Evolutionary conservation across 2,113 vertebrate genomes (phyloP).

Genomic region (Turdus rufiventris): DNA sequence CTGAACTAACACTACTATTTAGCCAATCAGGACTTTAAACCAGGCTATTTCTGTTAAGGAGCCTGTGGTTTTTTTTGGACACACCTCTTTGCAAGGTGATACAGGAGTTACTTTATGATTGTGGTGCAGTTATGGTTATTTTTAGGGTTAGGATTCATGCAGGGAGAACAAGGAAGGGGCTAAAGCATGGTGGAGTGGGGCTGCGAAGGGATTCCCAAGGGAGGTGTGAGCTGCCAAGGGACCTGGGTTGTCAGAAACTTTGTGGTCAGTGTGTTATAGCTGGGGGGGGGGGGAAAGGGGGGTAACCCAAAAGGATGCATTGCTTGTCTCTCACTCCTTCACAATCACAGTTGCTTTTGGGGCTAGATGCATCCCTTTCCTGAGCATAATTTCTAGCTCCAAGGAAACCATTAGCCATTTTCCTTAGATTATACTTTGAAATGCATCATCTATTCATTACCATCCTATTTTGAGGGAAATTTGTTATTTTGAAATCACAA

Average conservation of each 20-base stretch:
- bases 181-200: not conserved
- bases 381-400: not conserved
- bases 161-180: not conserved
- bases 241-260: not conserved
- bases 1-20: not conserved
- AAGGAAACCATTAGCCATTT: not conserved
- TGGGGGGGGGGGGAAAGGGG: not conserved
- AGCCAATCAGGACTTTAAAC: not conserved
- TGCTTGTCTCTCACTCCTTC: not conserved
- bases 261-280: not conserved
- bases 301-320: not conserved
- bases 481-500: constrained; percentile 25
- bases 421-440: not conserved
- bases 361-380: not conserved
- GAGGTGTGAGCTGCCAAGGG: not conserved
- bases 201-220: not conserved
- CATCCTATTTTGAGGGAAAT: not conserved
- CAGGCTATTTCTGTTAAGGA: not conserved
- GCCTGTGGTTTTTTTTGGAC: not conserved
- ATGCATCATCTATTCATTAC: not conserved
- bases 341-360: not conserved
- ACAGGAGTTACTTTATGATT: not conserved
- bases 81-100: not conserved
- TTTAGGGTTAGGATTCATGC: not conserved
- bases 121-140: not conserved